Evolutionary conservation across 2,113 vertebrate genomes (phyloP).

Genomic region (Notechis scutatus): DNA sequence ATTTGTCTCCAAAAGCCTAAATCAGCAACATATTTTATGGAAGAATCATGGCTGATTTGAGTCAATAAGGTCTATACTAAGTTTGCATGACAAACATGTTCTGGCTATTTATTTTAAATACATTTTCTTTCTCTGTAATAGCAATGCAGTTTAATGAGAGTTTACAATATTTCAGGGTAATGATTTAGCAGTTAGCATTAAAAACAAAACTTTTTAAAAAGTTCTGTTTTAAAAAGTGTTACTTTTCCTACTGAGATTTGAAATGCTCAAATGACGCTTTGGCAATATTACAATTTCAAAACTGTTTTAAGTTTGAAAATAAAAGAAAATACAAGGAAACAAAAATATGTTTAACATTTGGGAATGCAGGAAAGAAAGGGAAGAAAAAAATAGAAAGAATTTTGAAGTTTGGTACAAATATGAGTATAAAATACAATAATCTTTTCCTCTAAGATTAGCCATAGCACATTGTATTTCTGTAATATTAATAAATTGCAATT

Average conservation of each 20-base stretch:
- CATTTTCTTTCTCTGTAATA: background rate
- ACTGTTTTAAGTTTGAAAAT: background rate
- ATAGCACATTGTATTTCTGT: background rate
- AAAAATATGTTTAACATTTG: background rate
- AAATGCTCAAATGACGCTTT: background rate
- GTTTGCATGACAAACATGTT: background rate
- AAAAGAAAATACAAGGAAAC: background rate
- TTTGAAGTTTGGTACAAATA: background rate
- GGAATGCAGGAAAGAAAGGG: background rate
- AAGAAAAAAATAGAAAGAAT: background rate
- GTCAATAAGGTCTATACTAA: background rate
- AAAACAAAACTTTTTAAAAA: background rate
- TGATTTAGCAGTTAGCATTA: background rate
- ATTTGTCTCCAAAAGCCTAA: constrained; percentile 17
- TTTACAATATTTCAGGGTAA: background rate
- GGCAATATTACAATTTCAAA: background rate
- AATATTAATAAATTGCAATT: background rate
- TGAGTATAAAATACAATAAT: background rate
- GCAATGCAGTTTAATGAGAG: background rate
- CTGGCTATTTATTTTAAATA: background rate
- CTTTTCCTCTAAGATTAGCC: background rate
- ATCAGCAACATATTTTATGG: constrained; percentile 6
- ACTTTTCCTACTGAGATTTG: background rate
- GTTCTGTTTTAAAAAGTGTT: background rate
- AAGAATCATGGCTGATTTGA: background rate